A percentile compares a stretch with the other conserved stretches of the same genome.
phyloP scores from a whole-genome alignment of 30 jellyfish, hydroid and myxozoan genomes.

The Phacellophora camtschatica region DNA sequence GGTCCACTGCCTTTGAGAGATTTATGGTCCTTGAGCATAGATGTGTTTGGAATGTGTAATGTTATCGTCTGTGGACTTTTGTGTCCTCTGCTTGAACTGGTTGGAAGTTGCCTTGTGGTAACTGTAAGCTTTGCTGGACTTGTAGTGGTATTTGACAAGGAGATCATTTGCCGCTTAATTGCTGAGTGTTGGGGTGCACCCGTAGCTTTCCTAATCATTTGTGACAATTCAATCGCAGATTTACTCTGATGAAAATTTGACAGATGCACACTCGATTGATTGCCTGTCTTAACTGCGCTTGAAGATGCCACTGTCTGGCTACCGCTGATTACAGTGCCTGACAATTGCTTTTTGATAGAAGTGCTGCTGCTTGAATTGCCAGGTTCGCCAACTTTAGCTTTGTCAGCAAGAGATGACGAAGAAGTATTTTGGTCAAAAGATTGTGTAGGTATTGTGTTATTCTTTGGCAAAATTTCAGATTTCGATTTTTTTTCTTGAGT shows the following conservation, averaged over 20 bases:
- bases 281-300: too few species aligned
- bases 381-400: not conserved
- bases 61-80: conserved; percentile 63
- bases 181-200: not conserved
- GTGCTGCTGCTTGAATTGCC: not conserved
- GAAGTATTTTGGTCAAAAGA: not conserved
- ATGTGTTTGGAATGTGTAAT: conserved; percentile 59
- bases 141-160: not conserved
- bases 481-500: not conserved
- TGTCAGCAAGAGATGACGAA: not conserved
- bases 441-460: conserved; percentile 33
- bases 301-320: too few species aligned
- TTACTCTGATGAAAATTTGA: not conserved
- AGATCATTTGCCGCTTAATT: not conserved
- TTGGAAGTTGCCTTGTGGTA: conserved; percentile 45
- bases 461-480: not conserved
- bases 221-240: not conserved
- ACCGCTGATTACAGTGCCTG: not conserved
- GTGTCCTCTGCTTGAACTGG: not conserved
- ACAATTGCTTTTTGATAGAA: not conserved
- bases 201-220: not conserved
- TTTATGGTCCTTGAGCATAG: conserved; percentile 58
- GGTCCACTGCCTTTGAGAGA: conserved; percentile 28
- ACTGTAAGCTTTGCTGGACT: conserved; percentile 59
- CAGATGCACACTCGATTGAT: not conserved